These are phyloP conservation scores for Pocota personata DNA, from an alignment of 2,888 invertebrate species.

Conservation along the genomic window DNA sequence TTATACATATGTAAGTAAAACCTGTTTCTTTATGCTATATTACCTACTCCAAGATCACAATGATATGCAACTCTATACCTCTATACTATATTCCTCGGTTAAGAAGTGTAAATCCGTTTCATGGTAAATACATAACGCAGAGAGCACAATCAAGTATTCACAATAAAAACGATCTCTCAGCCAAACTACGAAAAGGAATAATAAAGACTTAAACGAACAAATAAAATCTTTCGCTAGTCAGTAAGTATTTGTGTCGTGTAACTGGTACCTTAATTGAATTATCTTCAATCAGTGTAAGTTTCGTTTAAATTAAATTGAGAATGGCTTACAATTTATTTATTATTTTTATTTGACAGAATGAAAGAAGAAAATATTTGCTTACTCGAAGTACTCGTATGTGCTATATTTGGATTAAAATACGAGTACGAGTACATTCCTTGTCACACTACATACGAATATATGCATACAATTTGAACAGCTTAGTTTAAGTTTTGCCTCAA, in stretches of 20 bases:
- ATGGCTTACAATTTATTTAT: constrained; percentile 61
- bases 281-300: constrained; percentile 74
- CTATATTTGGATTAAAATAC: not conserved
- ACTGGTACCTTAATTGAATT: constrained; percentile 71
- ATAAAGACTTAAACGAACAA: constrained; percentile 28
- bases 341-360: constrained; percentile 7
- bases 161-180: not conserved
- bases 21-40: constrained; percentile 7
- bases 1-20: constrained; percentile 32
- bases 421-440: not conserved
- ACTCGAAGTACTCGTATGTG: not conserved
- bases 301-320: constrained; percentile 69
- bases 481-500: not conserved
- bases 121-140: constrained; percentile 26
- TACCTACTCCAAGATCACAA: not conserved
- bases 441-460: not conserved
- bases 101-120: constrained; percentile 11
- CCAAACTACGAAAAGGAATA: constrained; percentile 8
- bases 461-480: not conserved
- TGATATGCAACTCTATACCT: constrained; percentile 19
- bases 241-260: constrained; percentile 68
- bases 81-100: not conserved
- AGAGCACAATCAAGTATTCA: constrained; percentile 1
- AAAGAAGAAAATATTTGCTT: not conserved
- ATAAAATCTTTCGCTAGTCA: constrained; percentile 53